Base-by-base conservation (phyloP, 2,113 vertebrate genomes). In the Phalacrocorax carbo region DNA sequence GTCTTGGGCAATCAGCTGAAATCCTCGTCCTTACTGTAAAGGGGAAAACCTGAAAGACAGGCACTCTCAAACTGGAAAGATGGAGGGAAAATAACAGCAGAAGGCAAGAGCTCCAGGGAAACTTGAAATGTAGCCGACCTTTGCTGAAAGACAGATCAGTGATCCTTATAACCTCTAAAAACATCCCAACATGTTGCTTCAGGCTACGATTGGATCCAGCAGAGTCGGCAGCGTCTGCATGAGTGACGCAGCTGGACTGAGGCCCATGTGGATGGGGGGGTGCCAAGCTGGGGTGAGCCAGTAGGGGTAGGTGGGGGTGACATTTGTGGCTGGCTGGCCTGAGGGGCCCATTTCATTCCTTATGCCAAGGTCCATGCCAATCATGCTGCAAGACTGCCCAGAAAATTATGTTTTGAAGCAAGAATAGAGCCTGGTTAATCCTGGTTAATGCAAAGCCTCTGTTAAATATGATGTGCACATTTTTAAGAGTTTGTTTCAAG, bases 401-500 rank as follows among this genome's bases (percentile, higher is more conserved):
- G 84, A 90, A 94, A 95, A 90, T 60, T 88, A 14, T 27, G 22
- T 71, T 89, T 86, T 91, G 91, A 91, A 95, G 71, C 2, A 58
- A 90, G 68, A 94, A 69, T 10, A 90, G 62, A 88, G 75, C 29
- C 73, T 70, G 26, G n/a, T 80, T 95, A 93, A 96, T 93, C 71
- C 89, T 90, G 46, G 38, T 88, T 95, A 95, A 91, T 0, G 1
- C 75, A 87, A 82, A 96, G 78, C 25, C 66, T 92, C 90, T 89
- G 46, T 62, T 90, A 83, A 90, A 95, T 89, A 82, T 29, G 36
- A 69, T 82, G 93, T 76, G 81, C 70, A 54, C 70, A 85, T 89
- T 95, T 96, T 95, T 44, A 91, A 85, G 80, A 57, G 70, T 75
- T 94, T 65, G 29, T 82, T 96, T 97, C 88, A 94, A 92, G 86